phyloP scores from a whole-genome alignment of 2,797 vertebrate genomes.

The Menidia menidia region DNA sequence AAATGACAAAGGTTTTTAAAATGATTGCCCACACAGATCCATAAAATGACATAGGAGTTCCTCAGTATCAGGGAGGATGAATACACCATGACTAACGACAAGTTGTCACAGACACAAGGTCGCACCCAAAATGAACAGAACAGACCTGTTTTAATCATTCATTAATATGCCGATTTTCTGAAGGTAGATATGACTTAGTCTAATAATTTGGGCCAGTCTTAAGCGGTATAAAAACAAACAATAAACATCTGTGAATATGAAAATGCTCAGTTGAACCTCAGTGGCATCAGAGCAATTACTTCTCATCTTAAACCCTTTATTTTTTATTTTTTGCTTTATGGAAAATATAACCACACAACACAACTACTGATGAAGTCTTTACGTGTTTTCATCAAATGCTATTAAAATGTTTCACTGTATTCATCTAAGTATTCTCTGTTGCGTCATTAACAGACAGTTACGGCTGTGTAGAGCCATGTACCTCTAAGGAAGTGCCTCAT shows the following conservation, averaged over 20 bases:
- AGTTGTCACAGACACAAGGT: conserved; percentile 15
- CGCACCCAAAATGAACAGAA: conserved; percentile 33
- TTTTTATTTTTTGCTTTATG: neutral
- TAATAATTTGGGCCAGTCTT: neutral
- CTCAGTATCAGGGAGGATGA: conserved; percentile 14
- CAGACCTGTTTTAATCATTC: neutral
- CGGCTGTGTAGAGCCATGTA: neutral
- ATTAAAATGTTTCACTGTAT: neutral
- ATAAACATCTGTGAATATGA: neutral
- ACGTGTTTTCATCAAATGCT: neutral
- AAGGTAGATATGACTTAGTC: too few species aligned
- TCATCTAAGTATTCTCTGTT: conserved; percentile 12
- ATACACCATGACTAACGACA: conserved; percentile 33
- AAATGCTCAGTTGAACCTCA: too few species aligned
- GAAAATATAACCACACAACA: neutral
- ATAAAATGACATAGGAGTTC: too few species aligned
- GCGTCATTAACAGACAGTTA: conserved; percentile 29
- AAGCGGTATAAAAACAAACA: neutral
- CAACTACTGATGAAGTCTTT: neutral
- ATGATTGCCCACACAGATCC: too few species aligned
- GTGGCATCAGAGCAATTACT: too few species aligned
- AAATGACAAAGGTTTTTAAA: too few species aligned
- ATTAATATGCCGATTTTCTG: too few species aligned
- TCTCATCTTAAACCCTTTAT: neutral
- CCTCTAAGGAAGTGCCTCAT: conserved; percentile 44